Base-by-base conservation (phyloP, 2,113 vertebrate genomes). In the Tachysurus fulvidraco region DNA sequence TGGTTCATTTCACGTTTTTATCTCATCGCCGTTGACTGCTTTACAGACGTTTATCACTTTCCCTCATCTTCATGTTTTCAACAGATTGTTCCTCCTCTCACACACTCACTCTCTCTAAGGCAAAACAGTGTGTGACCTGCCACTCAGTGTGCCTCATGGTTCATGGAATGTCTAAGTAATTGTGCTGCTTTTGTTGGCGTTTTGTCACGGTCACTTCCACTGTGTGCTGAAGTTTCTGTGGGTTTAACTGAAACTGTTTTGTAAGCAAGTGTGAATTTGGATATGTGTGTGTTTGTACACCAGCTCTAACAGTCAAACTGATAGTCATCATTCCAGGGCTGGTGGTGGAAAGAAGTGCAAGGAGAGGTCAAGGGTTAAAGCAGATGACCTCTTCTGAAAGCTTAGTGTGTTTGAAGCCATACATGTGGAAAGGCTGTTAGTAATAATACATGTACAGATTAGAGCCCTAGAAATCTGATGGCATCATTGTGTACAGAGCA, bases 221-320 rank as follows among this genome's bases (percentile, higher is more conserved):
- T 76, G 76, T 71, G 62, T 84, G 54, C 55, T 74, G 54, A 82
- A 19, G 52, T 60, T 21, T 16, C 16, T 52, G 50, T 82, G 81
- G 81, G 62, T 83, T 83, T 54, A 2, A 54, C 16, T 55, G 64
- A 54, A 74, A 74, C n/a, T 55, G 82, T 71, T 12, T 46, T 71
- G 46, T 83, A 80, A 78, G 25, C 5, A 54, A 64, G 52, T 79
- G 77, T 87, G 81, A 60, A 44, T 84, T 17, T 36, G 81, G 62
- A 79, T 90, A 52, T 85, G 36, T 79, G 57, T 77, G 67, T 76
- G 30, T 12, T 19, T 57, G 21, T 44, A 67, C 36, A 62, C 21
- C 59, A 7, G 0, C 82, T 41, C 74, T 19, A 65, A 7, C 30
- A 57, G 59, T 59, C 57, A 59, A 92, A 91, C 83, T 54, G 90